These are phyloP conservation scores for Pheosia tremula DNA, from an alignment of 2,888 invertebrate species.

Conservation along the genomic window DNA sequence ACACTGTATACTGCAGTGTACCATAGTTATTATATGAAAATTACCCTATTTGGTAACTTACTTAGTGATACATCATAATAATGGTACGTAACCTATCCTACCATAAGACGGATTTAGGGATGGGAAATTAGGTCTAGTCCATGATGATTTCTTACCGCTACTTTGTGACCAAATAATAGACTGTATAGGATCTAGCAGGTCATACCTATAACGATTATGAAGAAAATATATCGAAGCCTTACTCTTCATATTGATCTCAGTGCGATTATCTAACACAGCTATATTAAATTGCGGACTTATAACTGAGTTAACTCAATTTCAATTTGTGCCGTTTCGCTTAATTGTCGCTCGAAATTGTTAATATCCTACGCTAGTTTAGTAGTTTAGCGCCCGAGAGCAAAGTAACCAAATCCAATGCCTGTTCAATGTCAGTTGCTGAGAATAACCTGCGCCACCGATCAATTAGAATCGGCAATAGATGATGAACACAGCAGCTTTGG, in stretches of 20 bases:
- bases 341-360: background rate
- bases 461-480: background rate
- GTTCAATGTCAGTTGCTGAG: background rate
- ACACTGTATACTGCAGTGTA: too few species aligned
- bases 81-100: too few species aligned
- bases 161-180: too few species aligned
- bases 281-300: background rate
- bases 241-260: background rate
- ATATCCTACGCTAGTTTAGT: background rate
- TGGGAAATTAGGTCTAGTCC: too few species aligned
- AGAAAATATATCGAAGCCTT: background rate
- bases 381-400: background rate
- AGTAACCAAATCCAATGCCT: background rate
- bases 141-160: too few species aligned
- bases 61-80: too few species aligned
- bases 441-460: background rate
- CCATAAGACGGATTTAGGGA: too few species aligned
- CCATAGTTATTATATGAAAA: too few species aligned
- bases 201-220: too few species aligned
- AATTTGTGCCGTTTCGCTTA: background rate
- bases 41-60: too few species aligned
- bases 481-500: background rate
- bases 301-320: background rate
- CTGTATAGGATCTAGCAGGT: too few species aligned
- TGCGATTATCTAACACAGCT: background rate